phyloP scores from a whole-genome alignment of 2,113 vertebrate genomes.

The Hiodon tergisus region DNA sequence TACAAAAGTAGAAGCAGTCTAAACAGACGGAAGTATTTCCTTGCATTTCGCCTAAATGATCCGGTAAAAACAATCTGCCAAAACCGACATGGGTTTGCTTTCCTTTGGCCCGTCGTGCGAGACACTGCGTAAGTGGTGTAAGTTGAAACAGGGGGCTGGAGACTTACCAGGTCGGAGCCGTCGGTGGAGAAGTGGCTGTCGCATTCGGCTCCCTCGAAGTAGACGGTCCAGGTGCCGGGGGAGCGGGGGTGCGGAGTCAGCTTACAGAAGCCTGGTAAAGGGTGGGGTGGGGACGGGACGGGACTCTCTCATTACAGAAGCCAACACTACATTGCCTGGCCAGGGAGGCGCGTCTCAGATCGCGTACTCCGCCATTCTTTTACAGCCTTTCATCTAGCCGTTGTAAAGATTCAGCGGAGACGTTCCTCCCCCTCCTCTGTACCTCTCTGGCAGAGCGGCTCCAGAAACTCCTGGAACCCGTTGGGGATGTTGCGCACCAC shows the following conservation, averaged over 20 bases:
- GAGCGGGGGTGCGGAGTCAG: conserved; percentile 79
- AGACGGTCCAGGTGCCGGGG: conserved; percentile 90
- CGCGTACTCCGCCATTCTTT: too few relatives aligned
- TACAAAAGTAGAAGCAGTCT: conserved; percentile 8
- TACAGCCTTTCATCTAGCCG: too few relatives aligned
- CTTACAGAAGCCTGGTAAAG: conserved; percentile 78
- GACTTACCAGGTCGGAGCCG: conserved; percentile 77
- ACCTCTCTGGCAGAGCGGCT: conserved; percentile 95
- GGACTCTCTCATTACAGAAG: background rate
- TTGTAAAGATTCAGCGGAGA: background rate
- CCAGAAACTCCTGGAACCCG: conserved; percentile 93
- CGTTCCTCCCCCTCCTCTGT: background rate
- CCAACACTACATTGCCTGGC: background rate
- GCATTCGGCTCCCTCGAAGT: conserved; percentile 90
- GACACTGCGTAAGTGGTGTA: background rate
- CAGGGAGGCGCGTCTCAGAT: background rate
- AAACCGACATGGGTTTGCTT: background rate
- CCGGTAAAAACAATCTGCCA: background rate
- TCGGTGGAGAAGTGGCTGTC: conserved; percentile 82
- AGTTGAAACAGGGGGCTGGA: background rate
- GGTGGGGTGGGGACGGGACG: background rate
- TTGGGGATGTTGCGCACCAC: conserved; percentile 92
- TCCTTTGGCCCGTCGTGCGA: background rate
- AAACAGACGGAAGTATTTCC: background rate
- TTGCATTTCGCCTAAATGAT: background rate